Percentiles rank a stretch among this genome's conserved stretches.
These are phyloP conservation scores for Tokudaia muenninki DNA, from an alignment of 2,797 vertebrate species.

Conservation along the genomic window DNA sequence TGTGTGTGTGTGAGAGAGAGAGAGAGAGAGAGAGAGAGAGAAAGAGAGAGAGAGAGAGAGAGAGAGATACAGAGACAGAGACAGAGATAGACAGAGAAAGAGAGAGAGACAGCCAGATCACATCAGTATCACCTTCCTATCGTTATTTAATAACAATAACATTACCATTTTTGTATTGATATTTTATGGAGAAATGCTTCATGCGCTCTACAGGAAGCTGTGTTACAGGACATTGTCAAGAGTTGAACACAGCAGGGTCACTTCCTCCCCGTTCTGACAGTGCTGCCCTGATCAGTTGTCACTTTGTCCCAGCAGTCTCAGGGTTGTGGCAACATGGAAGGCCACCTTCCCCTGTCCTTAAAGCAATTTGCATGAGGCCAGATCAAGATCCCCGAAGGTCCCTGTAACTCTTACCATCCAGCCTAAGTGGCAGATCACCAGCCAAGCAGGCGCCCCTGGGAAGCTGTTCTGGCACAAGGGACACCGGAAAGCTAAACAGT, in stretches of 20 bases:
- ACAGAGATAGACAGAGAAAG: background rate
- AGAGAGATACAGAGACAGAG: too few species aligned
- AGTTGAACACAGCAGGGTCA: background rate
- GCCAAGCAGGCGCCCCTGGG: accelerated
- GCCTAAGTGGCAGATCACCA: background rate
- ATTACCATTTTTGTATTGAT: background rate
- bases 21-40: background rate
- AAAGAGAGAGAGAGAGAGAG: too few species aligned
- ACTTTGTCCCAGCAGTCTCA: accelerated
- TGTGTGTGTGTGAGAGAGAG: background rate
- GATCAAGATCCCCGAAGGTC: too few species aligned
- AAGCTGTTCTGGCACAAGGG: background rate
- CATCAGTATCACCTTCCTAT: background rate
- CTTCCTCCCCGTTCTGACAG: background rate
- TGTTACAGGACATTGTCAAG: background rate
- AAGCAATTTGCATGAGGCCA: background rate
- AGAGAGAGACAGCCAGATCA: background rate
- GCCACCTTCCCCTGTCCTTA: background rate
- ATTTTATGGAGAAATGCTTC: background rate
- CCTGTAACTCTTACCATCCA: accelerated
- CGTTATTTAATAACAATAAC: background rate
- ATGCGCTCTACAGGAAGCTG: background rate
- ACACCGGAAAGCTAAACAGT: background rate
- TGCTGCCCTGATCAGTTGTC: background rate
- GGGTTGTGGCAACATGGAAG: too few species aligned